Evolutionary conservation across 1,140 invertebrate species (phyloP), one percentile per base, ranked within the genome.

Genomic region (Drosophila quadrilineata): DNA sequence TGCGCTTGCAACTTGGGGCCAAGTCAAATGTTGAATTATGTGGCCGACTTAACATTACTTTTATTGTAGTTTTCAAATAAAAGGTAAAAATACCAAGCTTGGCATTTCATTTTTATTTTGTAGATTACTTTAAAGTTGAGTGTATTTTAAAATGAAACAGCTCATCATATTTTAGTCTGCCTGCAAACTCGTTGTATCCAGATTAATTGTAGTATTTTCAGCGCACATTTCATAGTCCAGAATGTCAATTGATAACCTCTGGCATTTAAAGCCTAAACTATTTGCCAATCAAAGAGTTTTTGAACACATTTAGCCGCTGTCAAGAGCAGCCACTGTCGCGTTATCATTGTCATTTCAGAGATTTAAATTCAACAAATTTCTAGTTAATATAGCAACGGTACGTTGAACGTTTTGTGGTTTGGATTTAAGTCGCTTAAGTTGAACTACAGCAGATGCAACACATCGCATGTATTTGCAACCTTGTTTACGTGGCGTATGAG

Each of bases 401-500:
- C n/a, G n/a, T n/a, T n/a, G n/a, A n/a, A n/a, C n/a, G n/a, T n/a
- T n/a, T n/a, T n/a, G 33, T 33, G 12, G 40, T 45, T 26, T 6
- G 21, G 41, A 14, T 48, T 5, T 33, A 48, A 41, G 24, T 28
- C 9, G 33, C 31, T 28, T 17, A 5, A 28, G 17, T 10, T 33
- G 0, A n/a, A 12, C 24, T 14, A 36, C 31, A 36, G 19, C 12
- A 22, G 1, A n/a, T 9, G n/a, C 1, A 43, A 50, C 28, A 50
- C 35, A 24, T 33, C 49, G 24, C 8, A 6, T 24, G 21, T 12
- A 80, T 79, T 80, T 75, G 46, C 59, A 62, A 63, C 60, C 54
- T 75, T 80, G 75, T 80, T 80, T 80, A 80, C 76, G 75, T 72
- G 64, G 53, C 71, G 71, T 80, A 71, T 52, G 71, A 48, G 75